Conservation (phyloP, 2,888 invertebrate species). For the Apotomis turbidana region DNA sequence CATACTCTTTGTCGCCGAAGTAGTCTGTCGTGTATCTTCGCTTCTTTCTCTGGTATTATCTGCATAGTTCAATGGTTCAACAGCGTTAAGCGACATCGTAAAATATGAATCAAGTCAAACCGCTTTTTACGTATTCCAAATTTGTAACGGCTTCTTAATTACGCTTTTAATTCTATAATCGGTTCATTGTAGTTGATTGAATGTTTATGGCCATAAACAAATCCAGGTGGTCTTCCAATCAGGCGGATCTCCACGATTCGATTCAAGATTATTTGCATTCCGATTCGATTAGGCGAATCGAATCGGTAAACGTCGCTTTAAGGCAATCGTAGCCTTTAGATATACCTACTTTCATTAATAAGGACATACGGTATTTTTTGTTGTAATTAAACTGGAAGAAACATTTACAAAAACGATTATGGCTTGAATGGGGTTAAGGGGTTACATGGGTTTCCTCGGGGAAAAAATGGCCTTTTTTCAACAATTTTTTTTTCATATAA, state of each 20-base stretch:
- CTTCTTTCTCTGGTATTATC: background rate
- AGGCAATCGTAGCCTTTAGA: constrained; percentile 49
- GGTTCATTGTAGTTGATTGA: constrained; percentile 35
- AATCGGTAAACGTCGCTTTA: constrained; percentile 52
- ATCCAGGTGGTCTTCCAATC: constrained; percentile 37
- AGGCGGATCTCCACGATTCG: constrained; percentile 49
- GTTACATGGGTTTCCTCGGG: too few relatives aligned
- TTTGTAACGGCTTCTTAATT: constrained; percentile 38
- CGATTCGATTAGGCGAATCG: constrained; percentile 52
- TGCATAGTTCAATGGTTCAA: background rate
- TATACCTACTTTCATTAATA: constrained; percentile 13
- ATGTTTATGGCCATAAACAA: constrained; percentile 39
- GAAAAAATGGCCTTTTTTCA: too few relatives aligned
- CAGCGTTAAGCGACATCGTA: constrained; percentile 5
- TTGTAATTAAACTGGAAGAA: background rate
- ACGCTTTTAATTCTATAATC: constrained; percentile 34
- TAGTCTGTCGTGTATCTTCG: background rate
- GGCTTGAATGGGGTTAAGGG: background rate
- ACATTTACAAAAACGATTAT: background rate
- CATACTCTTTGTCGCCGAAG: too few relatives aligned
- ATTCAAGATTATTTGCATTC: constrained; percentile 55
- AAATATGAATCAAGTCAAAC: constrained; percentile 14
- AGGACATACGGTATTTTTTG: constrained; percentile 11
- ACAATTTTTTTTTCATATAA: too few relatives aligned
- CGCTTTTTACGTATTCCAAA: constrained; percentile 11